phyloP scores from a whole-genome alignment of 2,888 invertebrate genomes.

The Leptarthrus brevirostris region DNA sequence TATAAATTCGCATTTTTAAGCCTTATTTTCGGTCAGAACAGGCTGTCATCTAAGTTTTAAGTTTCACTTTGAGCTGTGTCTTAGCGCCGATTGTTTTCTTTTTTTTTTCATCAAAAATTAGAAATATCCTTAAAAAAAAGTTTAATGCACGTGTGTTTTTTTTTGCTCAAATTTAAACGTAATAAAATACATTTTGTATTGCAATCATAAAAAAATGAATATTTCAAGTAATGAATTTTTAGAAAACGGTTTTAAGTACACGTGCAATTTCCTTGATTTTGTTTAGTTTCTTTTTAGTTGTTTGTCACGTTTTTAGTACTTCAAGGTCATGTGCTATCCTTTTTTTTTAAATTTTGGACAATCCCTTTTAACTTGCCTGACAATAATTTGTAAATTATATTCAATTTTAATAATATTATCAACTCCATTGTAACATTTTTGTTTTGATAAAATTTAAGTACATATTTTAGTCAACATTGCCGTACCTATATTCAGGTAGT shows the following conservation, averaged over 20 bases:
- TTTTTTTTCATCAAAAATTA: too few relatives aligned
- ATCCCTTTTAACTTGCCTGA: not conserved
- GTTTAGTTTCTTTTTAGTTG: too few relatives aligned
- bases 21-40: slow-evolving; percentile 35
- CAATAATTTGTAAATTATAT: slow-evolving; percentile 17
- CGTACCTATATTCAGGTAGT: slow-evolving; percentile 12
- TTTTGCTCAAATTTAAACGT: too few relatives aligned
- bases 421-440: slow-evolving; percentile 28
- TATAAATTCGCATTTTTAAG: slow-evolving; percentile 51
- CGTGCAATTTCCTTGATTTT: not conserved
- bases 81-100: slow-evolving; percentile 30
- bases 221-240: not conserved
- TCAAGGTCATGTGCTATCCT: too few relatives aligned
- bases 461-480: slow-evolving; percentile 28
- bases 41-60: slow-evolving; percentile 34
- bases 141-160: too few relatives aligned
- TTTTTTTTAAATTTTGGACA: not conserved
- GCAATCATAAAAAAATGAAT: too few relatives aligned
- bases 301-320: too few relatives aligned
- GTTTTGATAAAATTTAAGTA: slow-evolving; percentile 22
- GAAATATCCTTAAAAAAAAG: too few relatives aligned
- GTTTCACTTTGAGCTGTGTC: slow-evolving; percentile 44
- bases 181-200: too few relatives aligned
- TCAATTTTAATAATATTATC: slow-evolving; percentile 25
- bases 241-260: too few relatives aligned